These are phyloP conservation scores for Falco concolor DNA, from an alignment of 2,797 vertebrate genomes.

Conservation along the genomic window DNA sequence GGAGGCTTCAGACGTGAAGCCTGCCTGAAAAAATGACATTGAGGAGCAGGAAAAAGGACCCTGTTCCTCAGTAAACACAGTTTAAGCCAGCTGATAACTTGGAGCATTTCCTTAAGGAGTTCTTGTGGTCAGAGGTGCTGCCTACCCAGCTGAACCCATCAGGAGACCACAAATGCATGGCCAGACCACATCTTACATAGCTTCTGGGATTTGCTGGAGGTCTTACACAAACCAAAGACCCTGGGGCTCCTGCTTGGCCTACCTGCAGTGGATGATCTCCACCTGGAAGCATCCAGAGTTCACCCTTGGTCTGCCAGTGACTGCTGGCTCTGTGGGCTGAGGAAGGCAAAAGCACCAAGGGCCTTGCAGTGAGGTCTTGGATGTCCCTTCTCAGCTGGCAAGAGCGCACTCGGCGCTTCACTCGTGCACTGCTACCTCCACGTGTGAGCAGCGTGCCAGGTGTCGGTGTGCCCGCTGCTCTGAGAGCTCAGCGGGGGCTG, in stretches of 20 bases:
- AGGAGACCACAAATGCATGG: neutral
- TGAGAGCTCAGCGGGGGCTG: neutral
- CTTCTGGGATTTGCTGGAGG: neutral
- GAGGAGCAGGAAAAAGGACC: neutral
- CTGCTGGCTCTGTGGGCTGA: neutral
- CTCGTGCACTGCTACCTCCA: neutral
- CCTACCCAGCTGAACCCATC: neutral
- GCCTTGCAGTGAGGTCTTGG: neutral
- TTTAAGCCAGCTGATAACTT: neutral
- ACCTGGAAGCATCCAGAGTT: neutral
- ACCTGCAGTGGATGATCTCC: neutral
- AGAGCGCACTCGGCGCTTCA: rapidly evolving
- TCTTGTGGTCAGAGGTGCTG: neutral
- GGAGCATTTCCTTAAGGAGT: neutral
- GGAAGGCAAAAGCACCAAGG: neutral
- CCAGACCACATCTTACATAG: neutral
- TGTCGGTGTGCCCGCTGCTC: neutral
- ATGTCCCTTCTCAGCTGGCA: neutral
- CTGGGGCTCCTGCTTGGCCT: neutral
- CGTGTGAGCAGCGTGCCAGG: neutral
- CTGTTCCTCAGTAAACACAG: neutral
- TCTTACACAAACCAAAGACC: neutral
- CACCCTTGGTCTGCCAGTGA: neutral
- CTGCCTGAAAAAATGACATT: neutral
- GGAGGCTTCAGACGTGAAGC: neutral